phyloP scores from a whole-genome alignment of 1,140 invertebrate species.

The Hypothenemus hampei region DNA sequence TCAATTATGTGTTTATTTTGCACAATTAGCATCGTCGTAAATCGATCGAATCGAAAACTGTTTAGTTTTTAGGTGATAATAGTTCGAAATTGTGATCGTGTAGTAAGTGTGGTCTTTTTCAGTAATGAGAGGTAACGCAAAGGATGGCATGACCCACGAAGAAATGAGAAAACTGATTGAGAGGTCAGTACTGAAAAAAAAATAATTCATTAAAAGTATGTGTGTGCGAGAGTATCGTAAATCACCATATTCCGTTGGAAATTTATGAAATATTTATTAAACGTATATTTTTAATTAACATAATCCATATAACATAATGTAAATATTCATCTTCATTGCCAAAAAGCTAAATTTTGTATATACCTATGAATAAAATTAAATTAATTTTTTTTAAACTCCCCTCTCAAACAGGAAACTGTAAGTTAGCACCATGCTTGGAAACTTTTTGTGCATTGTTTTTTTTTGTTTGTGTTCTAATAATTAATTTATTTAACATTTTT shows the following conservation, averaged over 20 bases:
- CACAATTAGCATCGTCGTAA: constrained; percentile 8
- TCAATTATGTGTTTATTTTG: constrained; percentile 15
- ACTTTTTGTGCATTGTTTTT: background rate
- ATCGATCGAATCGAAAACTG: background rate
- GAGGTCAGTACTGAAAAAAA: constrained; percentile 66
- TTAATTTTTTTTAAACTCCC: constrained; percentile 30
- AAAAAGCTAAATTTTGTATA: background rate
- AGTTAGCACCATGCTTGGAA: constrained; percentile 46
- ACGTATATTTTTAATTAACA: too few species aligned
- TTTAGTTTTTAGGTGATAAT: constrained; percentile 32
- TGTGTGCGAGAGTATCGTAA: too few species aligned
- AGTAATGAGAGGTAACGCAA: constrained; percentile 66
- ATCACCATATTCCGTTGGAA: too few species aligned
- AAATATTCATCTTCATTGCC: background rate
- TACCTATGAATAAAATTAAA: background rate
- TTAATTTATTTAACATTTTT: too few species aligned
- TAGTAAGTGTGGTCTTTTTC: constrained; percentile 54
- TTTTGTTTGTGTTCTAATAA: constrained; percentile 22
- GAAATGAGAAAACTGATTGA: constrained; percentile 94
- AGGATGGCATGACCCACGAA: constrained; percentile 88
- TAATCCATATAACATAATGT: background rate
- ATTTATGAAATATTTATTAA: too few species aligned
- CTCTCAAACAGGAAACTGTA: constrained; percentile 64
- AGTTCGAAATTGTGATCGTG: constrained; percentile 34
- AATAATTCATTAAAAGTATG: too few species aligned